These are phyloP conservation scores for Sylvilagus floridanus DNA, from an alignment of 2,797 vertebrate species.

Conservation along the genomic window DNA sequence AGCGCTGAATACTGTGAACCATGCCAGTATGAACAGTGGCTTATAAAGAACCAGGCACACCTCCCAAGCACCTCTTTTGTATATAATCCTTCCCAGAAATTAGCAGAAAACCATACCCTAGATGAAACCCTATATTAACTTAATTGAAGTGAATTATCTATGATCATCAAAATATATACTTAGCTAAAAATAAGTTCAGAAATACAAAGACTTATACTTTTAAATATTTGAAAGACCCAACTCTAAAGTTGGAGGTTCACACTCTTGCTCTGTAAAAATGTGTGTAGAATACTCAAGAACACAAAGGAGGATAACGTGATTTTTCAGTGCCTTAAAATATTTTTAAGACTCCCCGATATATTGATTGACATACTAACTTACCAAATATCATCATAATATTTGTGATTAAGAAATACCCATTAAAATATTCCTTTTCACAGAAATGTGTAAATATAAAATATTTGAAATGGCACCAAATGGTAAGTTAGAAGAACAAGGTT, in stretches of 20 bases:
- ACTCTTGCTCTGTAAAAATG: background rate
- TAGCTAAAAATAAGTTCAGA: background rate
- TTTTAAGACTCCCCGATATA: background rate
- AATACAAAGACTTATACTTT: background rate
- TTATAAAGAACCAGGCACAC: background rate
- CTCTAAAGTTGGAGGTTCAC: background rate
- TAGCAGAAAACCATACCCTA: background rate
- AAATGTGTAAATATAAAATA: background rate
- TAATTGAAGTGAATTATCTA: background rate
- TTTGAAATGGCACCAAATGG: background rate
- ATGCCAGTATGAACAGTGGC: rapidly evolving
- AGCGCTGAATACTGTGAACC: background rate
- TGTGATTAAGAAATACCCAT: background rate
- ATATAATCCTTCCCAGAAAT: background rate
- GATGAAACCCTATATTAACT: background rate
- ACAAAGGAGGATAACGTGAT: background rate
- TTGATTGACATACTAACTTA: background rate
- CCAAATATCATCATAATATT: background rate
- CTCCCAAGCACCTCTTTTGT: background rate
- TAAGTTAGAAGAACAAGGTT: background rate
- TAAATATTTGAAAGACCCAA: background rate
- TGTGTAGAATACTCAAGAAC: background rate
- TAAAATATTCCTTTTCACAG: background rate
- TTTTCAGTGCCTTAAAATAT: background rate
- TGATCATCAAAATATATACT: background rate